Evolutionary conservation across 2,888 invertebrate genomes (phyloP).

Genomic region (Boloria selene): DNA sequence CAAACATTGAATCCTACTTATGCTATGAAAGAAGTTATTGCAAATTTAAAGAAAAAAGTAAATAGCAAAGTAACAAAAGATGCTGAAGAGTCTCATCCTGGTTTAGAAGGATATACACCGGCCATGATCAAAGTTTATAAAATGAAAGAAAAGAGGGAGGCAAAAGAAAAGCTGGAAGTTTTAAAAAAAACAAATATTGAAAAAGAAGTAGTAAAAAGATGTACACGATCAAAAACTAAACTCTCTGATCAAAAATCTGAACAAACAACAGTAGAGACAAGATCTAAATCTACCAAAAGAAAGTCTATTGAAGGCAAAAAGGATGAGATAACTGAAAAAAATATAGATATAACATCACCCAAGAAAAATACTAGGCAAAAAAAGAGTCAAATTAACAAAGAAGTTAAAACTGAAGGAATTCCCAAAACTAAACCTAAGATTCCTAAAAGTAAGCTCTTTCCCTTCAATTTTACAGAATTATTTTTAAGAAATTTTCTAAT

Average conservation of each 20-base stretch:
- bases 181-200: slow-evolving; percentile 51
- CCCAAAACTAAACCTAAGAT: slow-evolving; percentile 40
- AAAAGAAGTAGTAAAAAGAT: slow-evolving; percentile 46
- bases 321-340: background rate
- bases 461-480: background rate
- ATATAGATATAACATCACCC: slow-evolving; percentile 26
- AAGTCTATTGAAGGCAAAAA: background rate
- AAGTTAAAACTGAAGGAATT: slow-evolving; percentile 47
- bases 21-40: slow-evolving; percentile 87
- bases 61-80: slow-evolving; percentile 60
- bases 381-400: slow-evolving; percentile 46
- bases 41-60: slow-evolving; percentile 82
- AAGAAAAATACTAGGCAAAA: slow-evolving; percentile 46
- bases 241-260: slow-evolving; percentile 19
- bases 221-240: slow-evolving; percentile 54
- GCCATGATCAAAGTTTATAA: slow-evolving; percentile 80
- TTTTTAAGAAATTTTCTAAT: background rate
- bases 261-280: slow-evolving; percentile 18
- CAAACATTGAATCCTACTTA: slow-evolving; percentile 84
- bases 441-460: slow-evolving; percentile 50
- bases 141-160: slow-evolving; percentile 73
- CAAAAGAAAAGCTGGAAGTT: slow-evolving; percentile 62
- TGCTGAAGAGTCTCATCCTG: slow-evolving; percentile 50
- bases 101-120: slow-evolving; percentile 76
- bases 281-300: slow-evolving; percentile 25